A percentile compares a stretch with the other conserved stretches of the same genome.
Evolutionary conservation across 2,797 vertebrate species (phyloP).

Genomic region (Steatocranus sp.): DNA sequence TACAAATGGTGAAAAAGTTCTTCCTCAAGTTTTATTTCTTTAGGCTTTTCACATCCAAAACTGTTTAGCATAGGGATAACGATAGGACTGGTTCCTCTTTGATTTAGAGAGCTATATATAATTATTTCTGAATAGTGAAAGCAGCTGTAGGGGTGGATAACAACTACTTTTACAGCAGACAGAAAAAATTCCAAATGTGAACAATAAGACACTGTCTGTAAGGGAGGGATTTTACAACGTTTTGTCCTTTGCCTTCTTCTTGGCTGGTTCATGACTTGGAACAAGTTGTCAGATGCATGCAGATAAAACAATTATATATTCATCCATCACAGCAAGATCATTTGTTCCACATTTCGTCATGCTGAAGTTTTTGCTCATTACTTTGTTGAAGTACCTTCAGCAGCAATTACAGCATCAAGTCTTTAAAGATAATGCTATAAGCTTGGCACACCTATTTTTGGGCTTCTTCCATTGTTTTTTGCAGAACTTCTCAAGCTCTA

Average conservation of each 20-base stretch:
- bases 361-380: background rate
- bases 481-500: background rate
- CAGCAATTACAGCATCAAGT: background rate
- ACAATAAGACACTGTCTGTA: background rate
- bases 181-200: background rate
- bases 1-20: background rate
- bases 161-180: background rate
- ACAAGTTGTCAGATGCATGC: background rate
- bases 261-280: background rate
- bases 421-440: background rate
- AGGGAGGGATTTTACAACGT: background rate
- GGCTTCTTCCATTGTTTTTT: background rate
- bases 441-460: rapidly evolving
- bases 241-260: background rate
- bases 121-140: background rate
- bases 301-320: background rate
- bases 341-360: background rate
- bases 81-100: background rate
- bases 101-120: background rate
- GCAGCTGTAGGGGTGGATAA: background rate
- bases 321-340: background rate
- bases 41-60: background rate
- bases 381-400: background rate
- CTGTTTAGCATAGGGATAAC: background rate
- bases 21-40: background rate